phyloP scores from a whole-genome alignment of 2,113 vertebrate species.

The Eublepharis macularius region DNA sequence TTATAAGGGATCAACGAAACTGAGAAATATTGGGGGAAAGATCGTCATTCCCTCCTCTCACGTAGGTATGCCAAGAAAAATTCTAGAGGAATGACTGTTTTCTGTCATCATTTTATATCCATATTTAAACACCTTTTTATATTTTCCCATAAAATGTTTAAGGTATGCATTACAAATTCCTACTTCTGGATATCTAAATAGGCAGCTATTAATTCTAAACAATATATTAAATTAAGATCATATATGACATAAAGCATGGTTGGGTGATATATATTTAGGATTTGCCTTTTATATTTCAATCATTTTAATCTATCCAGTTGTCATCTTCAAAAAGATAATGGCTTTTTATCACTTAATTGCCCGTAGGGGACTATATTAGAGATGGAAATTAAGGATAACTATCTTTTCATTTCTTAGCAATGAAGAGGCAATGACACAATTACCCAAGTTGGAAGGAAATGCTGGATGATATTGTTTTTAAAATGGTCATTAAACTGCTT shows the following conservation, averaged over 20 bases:
- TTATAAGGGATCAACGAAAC: no score
- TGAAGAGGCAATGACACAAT: conserved; percentile 37
- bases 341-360: not conserved
- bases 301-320: conserved; percentile 13
- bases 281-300: not conserved
- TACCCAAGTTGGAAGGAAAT: conserved; percentile 35
- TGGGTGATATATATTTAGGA: not conserved
- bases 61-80: no score
- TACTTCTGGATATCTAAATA: not conserved
- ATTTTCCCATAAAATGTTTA: no score
- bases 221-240: not conserved
- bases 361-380: not conserved
- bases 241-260: no score
- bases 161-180: no score
- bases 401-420: conserved; percentile 14
- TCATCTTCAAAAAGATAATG: not conserved
- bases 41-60: no score
- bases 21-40: no score
- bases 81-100: no score
- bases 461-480: not conserved
- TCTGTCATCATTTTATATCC: no score
- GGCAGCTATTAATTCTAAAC: not conserved
- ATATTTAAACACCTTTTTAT: no score
- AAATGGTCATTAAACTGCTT: not conserved
- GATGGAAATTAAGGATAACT: conserved; percentile 15